A percentile compares a stretch with the other conserved stretches of the same genome.
phyloP scores from a whole-genome alignment of 2,797 vertebrate genomes.

The Crenichthys baileyi region DNA sequence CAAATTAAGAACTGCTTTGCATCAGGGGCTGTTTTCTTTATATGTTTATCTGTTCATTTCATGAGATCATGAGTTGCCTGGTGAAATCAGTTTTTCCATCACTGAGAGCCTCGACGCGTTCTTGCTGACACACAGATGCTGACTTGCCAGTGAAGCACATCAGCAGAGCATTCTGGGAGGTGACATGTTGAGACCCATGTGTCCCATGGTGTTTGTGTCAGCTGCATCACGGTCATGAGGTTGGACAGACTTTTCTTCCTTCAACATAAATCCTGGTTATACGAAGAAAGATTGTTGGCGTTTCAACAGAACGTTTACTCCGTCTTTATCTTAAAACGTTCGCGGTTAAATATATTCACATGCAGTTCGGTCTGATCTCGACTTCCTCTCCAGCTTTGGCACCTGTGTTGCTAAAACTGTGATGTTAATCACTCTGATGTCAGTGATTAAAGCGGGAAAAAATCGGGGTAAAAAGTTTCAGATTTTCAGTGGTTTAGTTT shows the following conservation, averaged over 20 bases:
- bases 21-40: neutral
- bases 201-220: neutral
- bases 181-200: neutral
- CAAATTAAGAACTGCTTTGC: neutral
- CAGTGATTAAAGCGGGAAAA: neutral
- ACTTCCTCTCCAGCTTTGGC: too few relatives aligned
- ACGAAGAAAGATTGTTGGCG: neutral
- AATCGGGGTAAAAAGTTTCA: too few relatives aligned
- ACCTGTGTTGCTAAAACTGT: too few relatives aligned
- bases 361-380: neutral
- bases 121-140: neutral
- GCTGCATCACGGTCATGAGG: neutral
- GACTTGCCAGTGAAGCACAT: neutral
- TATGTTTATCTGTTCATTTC: constrained; percentile 16
- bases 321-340: neutral
- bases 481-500: too few relatives aligned
- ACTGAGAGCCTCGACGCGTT: neutral
- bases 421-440: neutral
- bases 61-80: neutral
- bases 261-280: neutral
- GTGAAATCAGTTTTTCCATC: constrained; percentile 14
- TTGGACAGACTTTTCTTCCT: neutral
- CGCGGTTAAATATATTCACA: neutral
- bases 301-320: too few relatives aligned
- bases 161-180: constrained; percentile 19